Evolutionary conservation across 1,140 invertebrate species (phyloP).

Genomic region (roundworm (Caenorhabditis elegans)): WBcel235 BX284603.4:6256501-6257000

Average conservation of each 20-base stretch:
- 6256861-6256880: background rate
- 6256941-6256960: background rate
- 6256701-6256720: background rate
- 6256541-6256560: background rate
- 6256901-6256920: background rate
- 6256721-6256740: background rate
- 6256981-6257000: background rate
- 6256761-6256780: no score
- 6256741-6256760: background rate
- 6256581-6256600: constrained; percentile 14
- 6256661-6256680: background rate
- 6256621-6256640: background rate
- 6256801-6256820: background rate
- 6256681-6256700: background rate
- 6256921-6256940: background rate
- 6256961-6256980: background rate
- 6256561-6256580: constrained; percentile 5
- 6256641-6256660: background rate
- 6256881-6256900: background rate
- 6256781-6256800: no score
- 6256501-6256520: background rate
- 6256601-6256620: background rate
- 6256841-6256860: background rate
- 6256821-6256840: background rate
- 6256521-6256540: background rate